These are phyloP conservation scores for Hanleya hanleyi DNA, from an alignment of 2,888 invertebrate species.

Conservation along the genomic window DNA sequence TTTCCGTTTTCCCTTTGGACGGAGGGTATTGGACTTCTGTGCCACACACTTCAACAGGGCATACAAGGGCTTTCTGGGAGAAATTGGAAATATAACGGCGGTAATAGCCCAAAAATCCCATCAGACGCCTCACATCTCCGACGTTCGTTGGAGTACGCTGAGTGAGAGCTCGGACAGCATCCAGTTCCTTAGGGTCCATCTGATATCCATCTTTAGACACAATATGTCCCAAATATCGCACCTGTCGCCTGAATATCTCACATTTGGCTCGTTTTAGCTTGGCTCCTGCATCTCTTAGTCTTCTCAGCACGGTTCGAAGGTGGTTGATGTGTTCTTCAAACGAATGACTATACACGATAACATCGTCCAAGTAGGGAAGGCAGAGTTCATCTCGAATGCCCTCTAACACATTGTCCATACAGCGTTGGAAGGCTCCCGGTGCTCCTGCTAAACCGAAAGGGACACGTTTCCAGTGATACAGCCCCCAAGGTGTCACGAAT, in stretches of 20 bases:
- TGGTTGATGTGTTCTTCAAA: slow-evolving; percentile 9
- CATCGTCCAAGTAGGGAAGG: slow-evolving; percentile 11
- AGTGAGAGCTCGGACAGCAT: not conserved
- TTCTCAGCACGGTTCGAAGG: not conserved
- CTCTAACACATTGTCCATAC: not conserved
- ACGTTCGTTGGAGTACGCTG: not conserved
- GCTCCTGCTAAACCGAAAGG: slow-evolving; percentile 5
- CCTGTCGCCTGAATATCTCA: slow-evolving; percentile 10
- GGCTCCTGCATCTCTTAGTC: not conserved
- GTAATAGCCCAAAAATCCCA: slow-evolving; percentile 11
- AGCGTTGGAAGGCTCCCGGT: slow-evolving; percentile 8
- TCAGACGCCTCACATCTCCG: not conserved
- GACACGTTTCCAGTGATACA: not conserved
- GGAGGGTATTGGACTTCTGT: not conserved
- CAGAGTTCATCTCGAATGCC: slow-evolving; percentile 4
- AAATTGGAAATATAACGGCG: not conserved
- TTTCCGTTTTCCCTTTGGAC: not conserved
- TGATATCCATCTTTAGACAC: slow-evolving; percentile 7
- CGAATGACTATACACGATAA: not conserved
- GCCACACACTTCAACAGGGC: not conserved
- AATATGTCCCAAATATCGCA: slow-evolving; percentile 19
- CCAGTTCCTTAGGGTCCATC: slow-evolving; percentile 1
- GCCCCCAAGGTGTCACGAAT: slow-evolving; percentile 6
- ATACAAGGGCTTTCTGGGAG: slow-evolving; percentile 7
- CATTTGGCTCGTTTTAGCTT: slow-evolving; percentile 15